Evolutionary conservation across 2,797 vertebrate genomes (phyloP), one percentile per base, ranked within the genome.

Genomic region (Tinamus major): DNA sequence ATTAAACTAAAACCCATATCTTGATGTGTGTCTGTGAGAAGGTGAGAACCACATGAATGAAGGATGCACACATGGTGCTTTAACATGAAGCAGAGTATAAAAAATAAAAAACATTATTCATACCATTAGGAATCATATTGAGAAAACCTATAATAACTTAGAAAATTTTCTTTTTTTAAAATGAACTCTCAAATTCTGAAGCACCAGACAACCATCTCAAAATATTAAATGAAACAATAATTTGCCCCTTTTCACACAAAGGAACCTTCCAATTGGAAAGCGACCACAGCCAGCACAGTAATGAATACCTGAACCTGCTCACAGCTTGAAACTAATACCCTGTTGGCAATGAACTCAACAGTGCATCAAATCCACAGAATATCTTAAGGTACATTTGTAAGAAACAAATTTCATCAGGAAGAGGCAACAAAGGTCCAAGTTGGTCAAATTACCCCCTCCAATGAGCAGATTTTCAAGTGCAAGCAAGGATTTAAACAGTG

Each of bases 281-380:
- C n/a, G 56, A 91, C 49, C 31, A 44, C 42, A 88, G 53, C 6
- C 56, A 71, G 17, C 0, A 2, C 9, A 13, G 65, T 41, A 77
- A 81, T 1, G 2, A 76, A 72, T 23, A 37, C 56, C 80, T 85
- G 62, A 92, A 82, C 67, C 67, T 89, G 78, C 83, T 87, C 85
- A 76, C 90, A 92, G 91, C 56, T 84, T 89, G 88, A 96, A 89
- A 70, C 48, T 80, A 85, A 49, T 29, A 81, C 78, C 71, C 58
- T 87, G 64, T 51, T 48, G 77, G 37, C 87, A 62, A 75, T 85
- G n/a, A 90, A 63, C 46, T 87, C 58, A 92, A 2, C 0, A 1
- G 55, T 58, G 35, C 49, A 19, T 92, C 62, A 90, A 37, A 68
- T 42, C 37, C 79, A 83, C 42, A 78, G 55, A 72, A 85, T n/a